Evolutionary conservation across 1,140 invertebrate species (phyloP).

Genomic region (Dendrolimus kikuchii): DNA sequence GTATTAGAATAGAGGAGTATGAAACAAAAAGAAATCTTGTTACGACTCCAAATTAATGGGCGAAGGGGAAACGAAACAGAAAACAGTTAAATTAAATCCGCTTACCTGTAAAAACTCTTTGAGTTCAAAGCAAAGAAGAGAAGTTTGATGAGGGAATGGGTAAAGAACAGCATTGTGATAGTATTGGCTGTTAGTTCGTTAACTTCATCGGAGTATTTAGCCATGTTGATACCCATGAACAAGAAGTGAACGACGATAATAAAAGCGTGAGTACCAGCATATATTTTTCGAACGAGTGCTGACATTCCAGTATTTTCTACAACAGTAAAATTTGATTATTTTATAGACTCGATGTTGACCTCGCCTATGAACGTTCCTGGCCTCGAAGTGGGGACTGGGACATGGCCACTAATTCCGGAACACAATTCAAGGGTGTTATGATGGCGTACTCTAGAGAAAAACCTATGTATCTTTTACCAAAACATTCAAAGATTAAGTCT

Average conservation of each 20-base stretch:
- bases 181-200: slow-evolving; percentile 87
- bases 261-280: slow-evolving; percentile 75
- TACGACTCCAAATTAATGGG: too few species aligned
- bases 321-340: not conserved
- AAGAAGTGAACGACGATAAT: slow-evolving; percentile 78
- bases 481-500: too few species aligned
- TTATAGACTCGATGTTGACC: too few species aligned
- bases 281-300: slow-evolving; percentile 73
- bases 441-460: too few species aligned
- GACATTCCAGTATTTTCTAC: slow-evolving; percentile 70
- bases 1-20: too few species aligned
- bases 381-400: too few species aligned
- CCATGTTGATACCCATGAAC: slow-evolving; percentile 78
- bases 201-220: slow-evolving; percentile 81
- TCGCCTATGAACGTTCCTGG: too few species aligned
- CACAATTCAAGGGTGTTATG: too few species aligned
- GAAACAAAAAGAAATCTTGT: too few species aligned
- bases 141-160: slow-evolving; percentile 83
- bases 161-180: slow-evolving; percentile 86
- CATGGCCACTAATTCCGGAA: too few species aligned
- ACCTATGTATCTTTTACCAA: too few species aligned
- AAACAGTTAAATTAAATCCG: not conserved
- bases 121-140: slow-evolving; percentile 81
- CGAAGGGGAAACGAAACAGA: not conserved
- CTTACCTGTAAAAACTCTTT: slow-evolving; percentile 82